Percentiles rank a stretch among this genome's conserved stretches.
These are phyloP conservation scores for Nansenia antarctica DNA, from an alignment of 2,113 vertebrate species.

Conservation along the genomic window DNA sequence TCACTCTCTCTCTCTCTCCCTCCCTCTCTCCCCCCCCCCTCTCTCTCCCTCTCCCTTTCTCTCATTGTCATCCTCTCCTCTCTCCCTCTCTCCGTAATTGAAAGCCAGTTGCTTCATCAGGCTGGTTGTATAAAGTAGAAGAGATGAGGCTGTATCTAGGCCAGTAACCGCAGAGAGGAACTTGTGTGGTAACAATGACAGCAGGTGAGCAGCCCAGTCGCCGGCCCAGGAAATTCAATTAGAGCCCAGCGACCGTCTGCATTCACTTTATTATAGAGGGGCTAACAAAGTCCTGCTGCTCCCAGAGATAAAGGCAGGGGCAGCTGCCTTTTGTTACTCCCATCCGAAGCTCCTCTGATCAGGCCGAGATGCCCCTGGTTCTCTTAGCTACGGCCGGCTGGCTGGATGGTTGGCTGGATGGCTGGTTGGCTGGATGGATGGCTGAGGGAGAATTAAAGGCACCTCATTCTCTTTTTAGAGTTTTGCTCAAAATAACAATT, in stretches of 20 bases:
- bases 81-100: neutral
- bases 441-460: conserved; percentile 33
- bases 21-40: neutral
- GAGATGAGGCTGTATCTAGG: conserved; percentile 23
- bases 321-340: conserved; percentile 46
- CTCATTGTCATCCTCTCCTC: conserved; percentile 8
- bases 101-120: conserved; percentile 15
- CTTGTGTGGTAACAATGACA: conserved; percentile 39
- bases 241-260: conserved; percentile 40
- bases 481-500: conserved; percentile 53
- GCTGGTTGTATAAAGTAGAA: neutral
- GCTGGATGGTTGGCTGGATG: neutral
- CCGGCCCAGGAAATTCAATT: conserved; percentile 56
- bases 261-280: conserved; percentile 54
- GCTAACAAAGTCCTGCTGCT: conserved; percentile 56
- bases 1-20: conserved; percentile 9
- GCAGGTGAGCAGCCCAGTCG: conserved; percentile 47
- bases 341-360: conserved; percentile 31
- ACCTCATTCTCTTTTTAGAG: conserved; percentile 26
- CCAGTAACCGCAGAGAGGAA: conserved; percentile 18
- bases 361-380: conserved; percentile 22
- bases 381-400: neutral
- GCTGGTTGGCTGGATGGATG: too few species aligned
- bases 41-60: neutral
- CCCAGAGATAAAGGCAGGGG: conserved; percentile 49